Conservation (phyloP, 2,888 invertebrate species). For the Drosophila tripunctata region DNA sequence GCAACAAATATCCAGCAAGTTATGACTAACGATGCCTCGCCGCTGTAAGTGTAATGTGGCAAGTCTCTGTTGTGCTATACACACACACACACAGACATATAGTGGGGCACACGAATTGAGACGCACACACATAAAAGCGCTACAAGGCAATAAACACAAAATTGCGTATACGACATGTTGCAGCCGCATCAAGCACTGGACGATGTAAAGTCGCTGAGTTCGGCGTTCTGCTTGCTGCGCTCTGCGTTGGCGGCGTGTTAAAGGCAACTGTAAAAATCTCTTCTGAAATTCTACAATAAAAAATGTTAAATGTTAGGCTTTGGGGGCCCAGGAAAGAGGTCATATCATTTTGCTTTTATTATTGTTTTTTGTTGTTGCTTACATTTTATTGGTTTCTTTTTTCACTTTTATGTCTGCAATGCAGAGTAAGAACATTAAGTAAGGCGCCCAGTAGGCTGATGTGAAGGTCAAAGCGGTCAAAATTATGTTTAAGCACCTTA, state of each 20-base stretch:
- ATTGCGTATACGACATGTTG: slow-evolving; percentile 70
- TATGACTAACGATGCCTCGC: slow-evolving; percentile 36
- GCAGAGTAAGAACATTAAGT: slow-evolving; percentile 45
- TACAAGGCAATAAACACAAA: slow-evolving; percentile 67
- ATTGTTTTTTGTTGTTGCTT: slow-evolving; percentile 63
- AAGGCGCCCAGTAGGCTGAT: slow-evolving; percentile 35
- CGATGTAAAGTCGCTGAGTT: too few species aligned
- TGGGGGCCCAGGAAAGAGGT: slow-evolving; percentile 52
- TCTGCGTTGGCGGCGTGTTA: background rate
- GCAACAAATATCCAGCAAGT: slow-evolving; percentile 49
- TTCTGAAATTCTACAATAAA: slow-evolving; percentile 59
- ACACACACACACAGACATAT: background rate
- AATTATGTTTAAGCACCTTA: slow-evolving; percentile 54
- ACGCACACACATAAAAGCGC: slow-evolving; percentile 47
- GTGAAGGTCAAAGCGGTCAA: slow-evolving; percentile 64
- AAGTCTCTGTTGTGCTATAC: slow-evolving; percentile 17
- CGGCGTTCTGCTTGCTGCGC: background rate
- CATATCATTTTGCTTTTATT: slow-evolving; percentile 68
- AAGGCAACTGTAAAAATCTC: slow-evolving; percentile 54
- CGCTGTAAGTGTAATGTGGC: slow-evolving; percentile 22
- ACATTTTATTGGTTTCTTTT: slow-evolving; percentile 61
- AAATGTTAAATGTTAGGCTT: slow-evolving; percentile 47
- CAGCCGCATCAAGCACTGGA: slow-evolving; percentile 48
- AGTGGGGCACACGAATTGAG: background rate
- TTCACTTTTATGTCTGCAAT: slow-evolving; percentile 56